Evolutionary conservation across 1,140 invertebrate species (phyloP), one percentile per base, ranked within the genome.

Genomic region (Caenorhabditis latens): DNA sequence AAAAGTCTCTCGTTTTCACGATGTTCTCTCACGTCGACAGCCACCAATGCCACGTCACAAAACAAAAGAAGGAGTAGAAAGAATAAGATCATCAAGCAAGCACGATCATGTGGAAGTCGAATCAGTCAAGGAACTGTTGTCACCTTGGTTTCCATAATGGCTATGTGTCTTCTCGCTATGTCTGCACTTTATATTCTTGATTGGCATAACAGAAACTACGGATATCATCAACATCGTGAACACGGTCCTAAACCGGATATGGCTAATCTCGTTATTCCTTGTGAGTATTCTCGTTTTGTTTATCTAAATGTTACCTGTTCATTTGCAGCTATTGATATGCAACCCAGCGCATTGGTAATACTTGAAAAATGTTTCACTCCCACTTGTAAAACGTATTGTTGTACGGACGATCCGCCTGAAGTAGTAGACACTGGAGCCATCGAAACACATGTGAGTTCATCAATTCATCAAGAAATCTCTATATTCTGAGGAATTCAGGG

Each of bases 131-230:
- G 89, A 79, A 89, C 89, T 6, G 90, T 89, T 40, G 84, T 89
- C 42, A 79, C 84, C 19, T 61, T 90, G 21, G 89, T 90, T 24
- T 32, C 82, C 21, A 86, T 90, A 1, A 90, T 90, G 89, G 88
- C 89, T 48, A 24, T 89, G 11, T 90, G 90, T 87, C 84, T 90
- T 42, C 63, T 90, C 13, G 87, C 90, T 3, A 91, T 91, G 90
- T 89, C 90, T 50, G 89, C 86, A 42, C 85, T 91, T 14, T 91
- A 91, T 85, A 89, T 91, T 75, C 43, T 92, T n/a, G 91, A 92
- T 67, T 92, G 92, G 91, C 92, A 92, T 82, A 91, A 92, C 53
- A 84, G 91, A 50, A 92, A 89, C 53, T 92, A 90, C 86, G 89
- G 89, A 53, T 84, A 84, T 63, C 89, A 50, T 71, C 24, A 79